These are phyloP conservation scores for Erpetoichthys calabaricus DNA, from an alignment of 2,797 vertebrate species.

Conservation along the genomic window DNA sequence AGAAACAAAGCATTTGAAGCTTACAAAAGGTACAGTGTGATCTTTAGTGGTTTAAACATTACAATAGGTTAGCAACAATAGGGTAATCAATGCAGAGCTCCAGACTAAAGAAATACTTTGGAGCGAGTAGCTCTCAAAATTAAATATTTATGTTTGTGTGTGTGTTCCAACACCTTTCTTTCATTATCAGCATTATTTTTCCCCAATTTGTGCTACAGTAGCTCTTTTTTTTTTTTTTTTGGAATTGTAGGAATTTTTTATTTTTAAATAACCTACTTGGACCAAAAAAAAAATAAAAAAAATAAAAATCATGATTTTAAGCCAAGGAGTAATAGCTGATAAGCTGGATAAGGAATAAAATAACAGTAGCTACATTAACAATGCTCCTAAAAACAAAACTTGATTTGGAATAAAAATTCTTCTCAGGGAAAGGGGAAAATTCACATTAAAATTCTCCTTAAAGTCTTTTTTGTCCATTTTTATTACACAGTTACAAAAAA, in stretches of 20 bases:
- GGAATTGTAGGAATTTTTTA: conserved; percentile 74
- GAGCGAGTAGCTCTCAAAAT: too few species aligned
- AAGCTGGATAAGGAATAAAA: conserved; percentile 33
- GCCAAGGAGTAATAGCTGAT: conserved; percentile 35
- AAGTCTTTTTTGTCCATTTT: conserved; percentile 51
- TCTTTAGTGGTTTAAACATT: too few species aligned
- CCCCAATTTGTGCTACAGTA: too few species aligned
- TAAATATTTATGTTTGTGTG: too few species aligned
- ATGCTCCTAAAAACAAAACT: conserved; percentile 17
- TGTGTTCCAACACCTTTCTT: too few species aligned
- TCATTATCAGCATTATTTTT: too few species aligned
- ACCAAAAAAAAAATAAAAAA: conserved; percentile 30
- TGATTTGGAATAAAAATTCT: conserved; percentile 9
- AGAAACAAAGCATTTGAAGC: too few species aligned
- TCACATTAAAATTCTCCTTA: conserved; percentile 71
- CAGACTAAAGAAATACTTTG: too few species aligned
- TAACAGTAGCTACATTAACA: conserved; percentile 30
- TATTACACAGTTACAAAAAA: conserved; percentile 78
- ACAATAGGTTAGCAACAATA: too few species aligned
- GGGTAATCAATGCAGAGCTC: too few species aligned
- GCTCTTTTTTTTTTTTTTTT: too few species aligned
- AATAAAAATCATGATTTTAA: conserved; percentile 33
- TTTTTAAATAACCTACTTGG: conserved; percentile 90
- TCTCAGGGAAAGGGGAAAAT: conserved; percentile 11
- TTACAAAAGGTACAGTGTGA: too few species aligned